Percentiles rank a stretch among this genome's conserved stretches.
Conservation (phyloP, 2,888 invertebrate genomes). For the Unio pictorum region DNA sequence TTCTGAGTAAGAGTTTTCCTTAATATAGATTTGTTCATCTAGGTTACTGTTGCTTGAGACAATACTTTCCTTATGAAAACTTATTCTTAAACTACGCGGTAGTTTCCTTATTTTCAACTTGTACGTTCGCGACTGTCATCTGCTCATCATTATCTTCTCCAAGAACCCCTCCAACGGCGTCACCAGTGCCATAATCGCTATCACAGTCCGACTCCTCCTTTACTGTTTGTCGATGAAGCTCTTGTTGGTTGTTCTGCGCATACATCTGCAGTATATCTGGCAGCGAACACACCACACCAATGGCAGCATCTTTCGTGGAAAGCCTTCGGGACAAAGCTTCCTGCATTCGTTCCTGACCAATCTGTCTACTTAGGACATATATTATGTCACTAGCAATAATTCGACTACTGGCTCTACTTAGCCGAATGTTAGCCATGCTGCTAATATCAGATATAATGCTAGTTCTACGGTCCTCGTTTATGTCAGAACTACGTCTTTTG, state of each 20-base stretch:
- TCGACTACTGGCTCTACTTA: slow-evolving; percentile 38
- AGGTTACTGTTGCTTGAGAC: too few relatives aligned
- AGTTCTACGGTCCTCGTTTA: slow-evolving; percentile 15
- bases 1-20: too few relatives aligned
- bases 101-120: too few relatives aligned
- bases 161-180: too few relatives aligned
- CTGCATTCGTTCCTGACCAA: slow-evolving; percentile 14
- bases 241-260: background rate
- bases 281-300: slow-evolving; percentile 12
- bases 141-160: too few relatives aligned
- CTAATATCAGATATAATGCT: slow-evolving; percentile 33
- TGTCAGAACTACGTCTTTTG: slow-evolving; percentile 1
- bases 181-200: too few relatives aligned
- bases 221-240: too few relatives aligned
- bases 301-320: slow-evolving; percentile 9
- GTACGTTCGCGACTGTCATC: too few relatives aligned
- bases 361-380: slow-evolving; percentile 11
- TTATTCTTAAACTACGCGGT: too few relatives aligned
- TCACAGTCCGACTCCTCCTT: too few relatives aligned
- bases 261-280: slow-evolving; percentile 22
- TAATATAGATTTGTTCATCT: too few relatives aligned
- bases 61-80: too few relatives aligned
- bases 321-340: slow-evolving; percentile 12
- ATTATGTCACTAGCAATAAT: slow-evolving; percentile 24
- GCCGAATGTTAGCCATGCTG: slow-evolving; percentile 14